A percentile compares a stretch with the other conserved stretches of the same genome.
Conservation (phyloP, 2,113 vertebrate genomes). For the Donacobius atricapilla region DNA sequence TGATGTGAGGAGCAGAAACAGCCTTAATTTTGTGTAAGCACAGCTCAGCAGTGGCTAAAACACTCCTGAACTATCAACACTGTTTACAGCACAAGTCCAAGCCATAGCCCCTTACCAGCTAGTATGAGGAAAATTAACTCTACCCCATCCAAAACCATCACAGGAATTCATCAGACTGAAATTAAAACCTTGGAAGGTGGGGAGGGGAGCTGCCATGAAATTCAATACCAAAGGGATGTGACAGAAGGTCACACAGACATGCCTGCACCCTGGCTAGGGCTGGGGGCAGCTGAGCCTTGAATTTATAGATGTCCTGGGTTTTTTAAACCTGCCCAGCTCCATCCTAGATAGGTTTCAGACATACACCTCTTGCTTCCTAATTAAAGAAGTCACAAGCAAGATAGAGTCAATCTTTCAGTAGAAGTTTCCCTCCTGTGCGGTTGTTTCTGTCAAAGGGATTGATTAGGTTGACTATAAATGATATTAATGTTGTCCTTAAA, state of each 20-base stretch:
- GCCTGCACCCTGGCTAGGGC: neutral
- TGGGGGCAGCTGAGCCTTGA: neutral
- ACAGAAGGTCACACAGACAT: neutral
- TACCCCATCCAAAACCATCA: neutral
- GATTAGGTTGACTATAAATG: neutral
- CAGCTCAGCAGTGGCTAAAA: neutral
- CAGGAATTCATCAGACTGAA: neutral
- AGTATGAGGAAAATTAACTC: neutral
- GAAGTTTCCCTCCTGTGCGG: neutral
- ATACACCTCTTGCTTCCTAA: neutral
- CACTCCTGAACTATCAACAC: neutral
- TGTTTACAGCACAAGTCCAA: neutral
- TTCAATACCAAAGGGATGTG: neutral
- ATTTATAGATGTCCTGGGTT: neutral
- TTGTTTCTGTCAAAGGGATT: constrained; percentile 18
- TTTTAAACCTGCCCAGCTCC: neutral
- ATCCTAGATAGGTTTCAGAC: neutral
- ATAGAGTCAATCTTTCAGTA: neutral
- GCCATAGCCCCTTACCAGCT: neutral
- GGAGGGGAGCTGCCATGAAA: neutral
- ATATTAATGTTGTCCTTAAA: constrained; percentile 30
- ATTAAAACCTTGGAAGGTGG: neutral
- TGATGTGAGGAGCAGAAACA: neutral
- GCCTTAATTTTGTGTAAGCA: neutral
- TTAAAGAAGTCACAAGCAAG: neutral